Percentiles rank a stretch among this genome's conserved stretches.
Evolutionary conservation across 2,113 vertebrate species (phyloP).

Genomic region (Xenopus borealis): DNA sequence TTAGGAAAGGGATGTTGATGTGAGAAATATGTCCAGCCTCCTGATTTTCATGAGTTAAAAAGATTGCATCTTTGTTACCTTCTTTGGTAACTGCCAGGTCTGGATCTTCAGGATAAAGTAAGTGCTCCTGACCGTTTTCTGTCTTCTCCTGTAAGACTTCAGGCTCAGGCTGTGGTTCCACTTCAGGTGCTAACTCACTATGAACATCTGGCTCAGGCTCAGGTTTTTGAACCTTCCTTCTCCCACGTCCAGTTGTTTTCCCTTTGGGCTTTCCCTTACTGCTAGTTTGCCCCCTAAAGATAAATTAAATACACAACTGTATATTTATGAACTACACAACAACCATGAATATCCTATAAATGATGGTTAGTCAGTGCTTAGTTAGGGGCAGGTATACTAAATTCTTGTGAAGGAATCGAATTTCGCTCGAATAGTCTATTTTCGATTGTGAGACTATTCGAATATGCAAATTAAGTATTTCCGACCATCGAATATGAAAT

Average conservation of each 20-base stretch:
- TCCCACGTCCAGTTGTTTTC: conserved; percentile 29
- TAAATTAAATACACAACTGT: no score
- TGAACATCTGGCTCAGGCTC: conserved; percentile 6
- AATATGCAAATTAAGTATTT: no score
- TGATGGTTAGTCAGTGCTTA: no score
- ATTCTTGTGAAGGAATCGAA: no score
- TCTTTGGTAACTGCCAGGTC: conserved; percentile 34
- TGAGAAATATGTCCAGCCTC: conserved; percentile 26
- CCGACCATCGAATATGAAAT: no score
- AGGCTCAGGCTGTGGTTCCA: background rate
- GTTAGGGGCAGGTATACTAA: no score
- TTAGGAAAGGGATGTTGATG: conserved; percentile 26
- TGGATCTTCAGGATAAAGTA: background rate
- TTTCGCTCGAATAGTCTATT: no score
- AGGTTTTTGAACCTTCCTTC: background rate
- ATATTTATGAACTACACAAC: no score
- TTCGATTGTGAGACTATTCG: no score
- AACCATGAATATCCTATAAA: no score
- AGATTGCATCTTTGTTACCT: conserved; percentile 34
- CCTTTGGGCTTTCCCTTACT: conserved; percentile 41
- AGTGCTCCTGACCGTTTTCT: background rate
- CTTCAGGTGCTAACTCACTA: fast-evolving
- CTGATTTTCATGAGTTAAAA: conserved; percentile 39
- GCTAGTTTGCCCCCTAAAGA: conserved; percentile 52
- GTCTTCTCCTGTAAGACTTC: fast-evolving